These are phyloP conservation scores for Podocnemis expansa DNA, from an alignment of 2,113 vertebrate species.

Conservation along the genomic window DNA sequence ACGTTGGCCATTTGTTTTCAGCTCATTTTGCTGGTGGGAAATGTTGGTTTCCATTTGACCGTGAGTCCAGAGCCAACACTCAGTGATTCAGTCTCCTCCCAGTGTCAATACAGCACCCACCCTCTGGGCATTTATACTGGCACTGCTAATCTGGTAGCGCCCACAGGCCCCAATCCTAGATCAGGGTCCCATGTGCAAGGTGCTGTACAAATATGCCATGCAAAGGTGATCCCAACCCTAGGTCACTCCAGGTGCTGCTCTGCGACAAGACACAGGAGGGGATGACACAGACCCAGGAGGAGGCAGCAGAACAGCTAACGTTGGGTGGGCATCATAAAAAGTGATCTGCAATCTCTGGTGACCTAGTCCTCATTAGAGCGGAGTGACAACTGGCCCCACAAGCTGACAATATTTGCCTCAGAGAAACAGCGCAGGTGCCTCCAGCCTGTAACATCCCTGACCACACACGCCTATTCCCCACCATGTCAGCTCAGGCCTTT, in stretches of 20 bases:
- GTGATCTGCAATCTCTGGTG: too few species aligned
- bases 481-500: too few species aligned
- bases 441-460: too few species aligned
- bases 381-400: too few species aligned
- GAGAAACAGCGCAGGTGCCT: too few species aligned
- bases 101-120: background rate
- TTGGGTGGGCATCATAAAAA: too few species aligned
- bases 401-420: too few species aligned
- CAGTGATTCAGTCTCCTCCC: background rate
- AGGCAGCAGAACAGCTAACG: too few species aligned
- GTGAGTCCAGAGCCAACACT: background rate
- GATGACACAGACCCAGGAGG: too few species aligned
- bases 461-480: too few species aligned
- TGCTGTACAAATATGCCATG: background rate
- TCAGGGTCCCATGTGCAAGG: background rate
- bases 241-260: background rate
- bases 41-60: background rate
- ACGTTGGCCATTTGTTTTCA: background rate
- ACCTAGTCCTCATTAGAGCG: too few species aligned
- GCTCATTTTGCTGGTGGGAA: background rate
- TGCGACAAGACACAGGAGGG: background rate
- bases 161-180: background rate
- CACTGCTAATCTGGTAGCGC: too few species aligned
- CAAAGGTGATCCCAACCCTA: background rate
- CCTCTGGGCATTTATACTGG: background rate